Percentiles rank a stretch among this genome's conserved stretches.
phyloP scores from a whole-genome alignment of 2,797 vertebrate genomes.

The Chiloscyllium punctatum region DNA sequence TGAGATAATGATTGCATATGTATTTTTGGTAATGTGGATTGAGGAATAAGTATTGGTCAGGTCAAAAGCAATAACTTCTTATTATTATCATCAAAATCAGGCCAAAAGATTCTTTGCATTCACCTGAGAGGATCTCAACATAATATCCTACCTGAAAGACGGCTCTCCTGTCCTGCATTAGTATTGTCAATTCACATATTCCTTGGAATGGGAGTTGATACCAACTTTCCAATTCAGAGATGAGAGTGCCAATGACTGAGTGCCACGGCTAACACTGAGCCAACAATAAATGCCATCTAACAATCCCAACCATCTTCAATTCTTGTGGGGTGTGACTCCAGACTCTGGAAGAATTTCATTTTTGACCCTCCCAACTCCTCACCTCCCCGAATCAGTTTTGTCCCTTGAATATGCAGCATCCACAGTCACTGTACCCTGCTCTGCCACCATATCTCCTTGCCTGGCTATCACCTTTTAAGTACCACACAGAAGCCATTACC shows the following conservation, averaged over 20 bases:
- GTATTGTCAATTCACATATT: background rate
- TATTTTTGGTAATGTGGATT: background rate
- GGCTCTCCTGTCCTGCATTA: background rate
- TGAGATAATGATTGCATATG: background rate
- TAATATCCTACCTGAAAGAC: too few relatives aligned
- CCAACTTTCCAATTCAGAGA: background rate
- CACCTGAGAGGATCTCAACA: too few relatives aligned
- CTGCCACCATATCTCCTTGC: background rate
- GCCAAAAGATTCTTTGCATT: too few relatives aligned
- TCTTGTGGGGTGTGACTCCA: background rate
- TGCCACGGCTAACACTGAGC: too few relatives aligned
- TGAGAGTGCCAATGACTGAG: background rate
- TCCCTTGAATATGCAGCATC: background rate
- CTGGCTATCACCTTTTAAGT: background rate
- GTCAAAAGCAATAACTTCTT: background rate
- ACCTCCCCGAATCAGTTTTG: background rate
- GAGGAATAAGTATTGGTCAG: background rate
- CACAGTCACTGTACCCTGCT: background rate
- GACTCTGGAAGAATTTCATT: background rate
- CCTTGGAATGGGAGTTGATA: too few relatives aligned
- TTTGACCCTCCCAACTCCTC: too few relatives aligned
- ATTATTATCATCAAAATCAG: background rate
- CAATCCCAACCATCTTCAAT: background rate
- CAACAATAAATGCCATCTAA: too few relatives aligned
- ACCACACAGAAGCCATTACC: too few relatives aligned